A percentile compares a stretch with the other conserved stretches of the same genome.
These are phyloP conservation scores for Spodoptera littoralis DNA, from an alignment of 2,888 invertebrate species.

Conservation along the genomic window DNA sequence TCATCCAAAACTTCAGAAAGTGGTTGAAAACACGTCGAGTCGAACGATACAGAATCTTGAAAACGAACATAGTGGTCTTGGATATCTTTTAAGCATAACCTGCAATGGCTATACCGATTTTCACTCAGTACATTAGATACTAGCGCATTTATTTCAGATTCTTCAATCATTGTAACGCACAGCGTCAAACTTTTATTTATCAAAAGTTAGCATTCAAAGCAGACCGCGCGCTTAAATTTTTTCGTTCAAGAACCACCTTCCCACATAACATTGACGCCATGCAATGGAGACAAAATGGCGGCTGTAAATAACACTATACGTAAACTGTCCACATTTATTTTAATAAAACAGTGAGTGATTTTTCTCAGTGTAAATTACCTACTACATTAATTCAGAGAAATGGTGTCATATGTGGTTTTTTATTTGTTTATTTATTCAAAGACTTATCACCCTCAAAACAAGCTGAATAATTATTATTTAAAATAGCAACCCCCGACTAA, in stretches of 20 bases:
- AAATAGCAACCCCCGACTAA: no score
- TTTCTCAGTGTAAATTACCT: no score
- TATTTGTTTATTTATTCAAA: no score
- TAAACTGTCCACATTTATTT: no score
- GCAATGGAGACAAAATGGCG: conserved; percentile 52
- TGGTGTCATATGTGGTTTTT: no score
- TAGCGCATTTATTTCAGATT: conserved; percentile 67
- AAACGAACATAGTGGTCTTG: conserved; percentile 72
- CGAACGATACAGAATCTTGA: conserved; percentile 69
- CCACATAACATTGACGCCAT: conserved; percentile 31
- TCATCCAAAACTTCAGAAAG: conserved; percentile 65
- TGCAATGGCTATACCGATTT: conserved; percentile 78
- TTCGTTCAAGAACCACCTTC: conserved; percentile 78
- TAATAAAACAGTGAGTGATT: no score
- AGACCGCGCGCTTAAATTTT: conserved; percentile 70
- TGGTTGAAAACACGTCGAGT: conserved; percentile 57
- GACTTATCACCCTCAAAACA: no score
- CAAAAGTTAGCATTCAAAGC: conserved; percentile 25
- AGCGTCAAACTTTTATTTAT: conserved; percentile 4
- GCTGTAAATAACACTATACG: background rate
- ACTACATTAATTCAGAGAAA: no score
- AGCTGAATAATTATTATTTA: no score
- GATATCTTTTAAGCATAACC: conserved; percentile 79
- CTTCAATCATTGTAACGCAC: conserved; percentile 63
- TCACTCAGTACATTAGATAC: conserved; percentile 75